Conservation (phyloP, 1,140 invertebrate genomes). For the Brachionus manjavacas region DNA sequence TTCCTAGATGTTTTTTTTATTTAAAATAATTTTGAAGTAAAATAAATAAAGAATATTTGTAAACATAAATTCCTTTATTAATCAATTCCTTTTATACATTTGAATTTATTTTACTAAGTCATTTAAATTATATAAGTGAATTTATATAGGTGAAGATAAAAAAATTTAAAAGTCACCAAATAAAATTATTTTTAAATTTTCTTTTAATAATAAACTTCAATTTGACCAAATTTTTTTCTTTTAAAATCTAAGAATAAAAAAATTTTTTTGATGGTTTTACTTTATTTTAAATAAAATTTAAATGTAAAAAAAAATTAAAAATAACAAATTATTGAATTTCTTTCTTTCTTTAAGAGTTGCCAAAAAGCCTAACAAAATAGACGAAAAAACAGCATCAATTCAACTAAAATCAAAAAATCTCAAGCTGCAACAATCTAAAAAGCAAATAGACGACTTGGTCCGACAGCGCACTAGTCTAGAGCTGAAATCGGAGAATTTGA, state of each 20-base stretch:
- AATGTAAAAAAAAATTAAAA: no score
- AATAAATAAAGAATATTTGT: no score
- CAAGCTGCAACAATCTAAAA: neutral
- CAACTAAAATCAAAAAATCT: neutral
- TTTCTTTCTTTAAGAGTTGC: neutral
- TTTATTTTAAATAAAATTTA: neutral
- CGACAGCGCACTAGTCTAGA: neutral
- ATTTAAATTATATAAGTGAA: no score
- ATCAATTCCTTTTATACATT: no score
- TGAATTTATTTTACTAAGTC: no score
- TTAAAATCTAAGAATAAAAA: neutral
- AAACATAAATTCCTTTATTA: no score
- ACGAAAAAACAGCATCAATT: neutral
- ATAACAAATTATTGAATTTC: neutral
- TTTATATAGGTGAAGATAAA: no score
- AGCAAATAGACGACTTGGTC: neutral
- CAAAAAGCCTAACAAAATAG: neutral
- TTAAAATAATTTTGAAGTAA: no score
- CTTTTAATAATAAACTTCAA: no score
- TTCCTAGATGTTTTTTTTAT: no score
- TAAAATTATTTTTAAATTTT: no score
- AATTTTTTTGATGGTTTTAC: neutral
- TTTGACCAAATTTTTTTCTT: neutral
- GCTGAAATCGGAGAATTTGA: neutral
- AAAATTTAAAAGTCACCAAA: no score